These are phyloP conservation scores for Apodemus agrarius DNA, from an alignment of 2,797 vertebrate species.

Conservation along the genomic window DNA sequence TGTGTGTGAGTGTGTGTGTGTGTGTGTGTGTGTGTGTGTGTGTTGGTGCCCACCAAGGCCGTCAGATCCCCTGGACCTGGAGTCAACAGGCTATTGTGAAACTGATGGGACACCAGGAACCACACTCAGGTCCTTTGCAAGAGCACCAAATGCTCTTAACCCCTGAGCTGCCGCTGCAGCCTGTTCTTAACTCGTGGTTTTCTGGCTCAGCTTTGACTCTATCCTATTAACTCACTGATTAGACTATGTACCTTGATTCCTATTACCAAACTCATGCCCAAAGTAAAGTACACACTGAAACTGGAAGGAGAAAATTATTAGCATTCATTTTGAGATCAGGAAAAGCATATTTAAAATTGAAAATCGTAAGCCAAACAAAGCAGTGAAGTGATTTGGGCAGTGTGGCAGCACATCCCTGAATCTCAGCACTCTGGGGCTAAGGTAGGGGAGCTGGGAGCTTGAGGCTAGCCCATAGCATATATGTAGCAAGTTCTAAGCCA, in stretches of 20 bases:
- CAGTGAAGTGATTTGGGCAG: not conserved
- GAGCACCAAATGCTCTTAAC: not conserved
- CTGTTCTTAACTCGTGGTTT: slow-evolving; percentile 22
- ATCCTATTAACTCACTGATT: not conserved
- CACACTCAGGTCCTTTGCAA: too few relatives aligned
- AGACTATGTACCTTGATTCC: slow-evolving; percentile 29
- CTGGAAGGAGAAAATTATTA: slow-evolving; percentile 27
- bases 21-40: not conserved
- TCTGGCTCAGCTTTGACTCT: slow-evolving; percentile 16
- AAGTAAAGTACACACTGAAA: slow-evolving; percentile 12
- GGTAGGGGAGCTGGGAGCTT: not conserved
- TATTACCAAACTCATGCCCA: slow-evolving; percentile 21
- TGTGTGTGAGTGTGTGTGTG: not conserved
- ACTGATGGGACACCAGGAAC: not conserved
- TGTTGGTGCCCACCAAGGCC: not conserved
- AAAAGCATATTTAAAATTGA: slow-evolving; percentile 28
- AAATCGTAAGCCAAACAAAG: slow-evolving; percentile 29
- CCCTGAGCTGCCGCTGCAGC: not conserved
- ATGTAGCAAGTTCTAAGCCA: not conserved
- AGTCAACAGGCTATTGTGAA: not conserved
- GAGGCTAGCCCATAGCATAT: not conserved
- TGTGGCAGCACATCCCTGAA: not conserved
- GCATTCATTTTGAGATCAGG: slow-evolving; percentile 16
- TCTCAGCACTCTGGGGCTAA: not conserved
- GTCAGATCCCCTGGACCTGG: not conserved